Conservation (phyloP, 2,888 invertebrate species). For the Torymus tubicola region DNA sequence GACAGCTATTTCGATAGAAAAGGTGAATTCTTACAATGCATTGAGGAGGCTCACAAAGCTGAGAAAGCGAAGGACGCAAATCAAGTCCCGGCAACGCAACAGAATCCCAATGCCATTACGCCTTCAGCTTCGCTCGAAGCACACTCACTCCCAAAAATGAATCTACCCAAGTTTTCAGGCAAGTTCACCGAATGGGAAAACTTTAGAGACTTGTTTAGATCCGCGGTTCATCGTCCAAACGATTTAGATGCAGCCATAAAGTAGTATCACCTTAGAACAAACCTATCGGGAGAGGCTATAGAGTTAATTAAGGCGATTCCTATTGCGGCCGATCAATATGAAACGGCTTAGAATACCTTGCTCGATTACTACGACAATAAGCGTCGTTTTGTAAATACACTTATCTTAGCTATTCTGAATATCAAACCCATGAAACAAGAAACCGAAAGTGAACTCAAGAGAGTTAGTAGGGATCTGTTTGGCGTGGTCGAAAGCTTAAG, state of each 20-base stretch:
- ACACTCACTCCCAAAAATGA: neutral
- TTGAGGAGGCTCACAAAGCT: too few species aligned
- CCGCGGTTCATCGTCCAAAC: neutral
- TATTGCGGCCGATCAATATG: neutral
- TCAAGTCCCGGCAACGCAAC: too few species aligned
- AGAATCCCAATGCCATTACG: too few species aligned
- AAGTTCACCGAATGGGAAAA: neutral
- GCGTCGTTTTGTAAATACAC: neutral
- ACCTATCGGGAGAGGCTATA: neutral
- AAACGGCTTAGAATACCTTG: neutral
- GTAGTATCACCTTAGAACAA: neutral
- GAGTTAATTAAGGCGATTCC: neutral
- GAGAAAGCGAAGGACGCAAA: too few species aligned
- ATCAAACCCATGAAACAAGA: neutral
- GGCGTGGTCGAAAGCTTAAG: neutral
- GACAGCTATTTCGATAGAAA: too few species aligned
- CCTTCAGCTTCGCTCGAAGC: too few species aligned
- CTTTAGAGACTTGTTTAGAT: conserved; percentile 2
- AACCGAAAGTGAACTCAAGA: neutral
- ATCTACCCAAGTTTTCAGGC: neutral
- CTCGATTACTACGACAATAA: neutral
- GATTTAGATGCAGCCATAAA: neutral
- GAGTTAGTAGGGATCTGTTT: neutral
- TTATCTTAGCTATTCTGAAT: neutral
- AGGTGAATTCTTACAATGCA: too few species aligned